Percentiles rank a stretch among this genome's conserved stretches.
Conservation (phyloP, 2,888 invertebrate genomes). For the Orthosia gothica region DNA sequence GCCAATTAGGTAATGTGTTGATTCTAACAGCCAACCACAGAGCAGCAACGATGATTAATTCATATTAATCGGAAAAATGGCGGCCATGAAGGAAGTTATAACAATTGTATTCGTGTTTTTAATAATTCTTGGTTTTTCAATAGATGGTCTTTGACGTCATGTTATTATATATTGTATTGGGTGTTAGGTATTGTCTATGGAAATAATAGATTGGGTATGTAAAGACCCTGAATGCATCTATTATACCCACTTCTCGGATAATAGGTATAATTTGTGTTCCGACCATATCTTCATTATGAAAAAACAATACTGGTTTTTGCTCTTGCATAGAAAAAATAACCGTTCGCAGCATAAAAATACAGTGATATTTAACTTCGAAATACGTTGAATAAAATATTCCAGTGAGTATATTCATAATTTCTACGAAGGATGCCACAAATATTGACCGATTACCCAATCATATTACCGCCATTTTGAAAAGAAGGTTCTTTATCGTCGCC, state of each 20-base stretch:
- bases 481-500: slow-evolving; percentile 72
- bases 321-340: slow-evolving; percentile 18
- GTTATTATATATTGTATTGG: slow-evolving; percentile 24
- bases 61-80: slow-evolving; percentile 66
- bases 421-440: slow-evolving; percentile 42
- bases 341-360: slow-evolving; percentile 25
- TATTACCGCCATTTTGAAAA: slow-evolving; percentile 66
- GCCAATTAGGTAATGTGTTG: slow-evolving; percentile 65
- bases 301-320: slow-evolving; percentile 29
- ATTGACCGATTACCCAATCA: slow-evolving; percentile 52
- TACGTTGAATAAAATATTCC: slow-evolving; percentile 9
- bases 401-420: slow-evolving; percentile 14
- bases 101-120: slow-evolving; percentile 53
- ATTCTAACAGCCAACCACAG: slow-evolving; percentile 65
- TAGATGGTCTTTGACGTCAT: slow-evolving; percentile 60
- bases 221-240: slow-evolving; percentile 52
- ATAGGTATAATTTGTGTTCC: slow-evolving; percentile 47
- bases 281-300: slow-evolving; percentile 34
- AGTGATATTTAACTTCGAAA: slow-evolving; percentile 21
- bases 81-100: slow-evolving; percentile 65
- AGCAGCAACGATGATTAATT: slow-evolving; percentile 66
- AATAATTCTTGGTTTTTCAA: slow-evolving; percentile 66
- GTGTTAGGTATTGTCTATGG: slow-evolving; percentile 57
- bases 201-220: slow-evolving; percentile 63
- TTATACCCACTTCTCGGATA: slow-evolving; percentile 50